Percentiles rank a stretch among this genome's conserved stretches.
phyloP scores from a whole-genome alignment of 1,140 invertebrate species.

The Drosophila dunni region DNA sequence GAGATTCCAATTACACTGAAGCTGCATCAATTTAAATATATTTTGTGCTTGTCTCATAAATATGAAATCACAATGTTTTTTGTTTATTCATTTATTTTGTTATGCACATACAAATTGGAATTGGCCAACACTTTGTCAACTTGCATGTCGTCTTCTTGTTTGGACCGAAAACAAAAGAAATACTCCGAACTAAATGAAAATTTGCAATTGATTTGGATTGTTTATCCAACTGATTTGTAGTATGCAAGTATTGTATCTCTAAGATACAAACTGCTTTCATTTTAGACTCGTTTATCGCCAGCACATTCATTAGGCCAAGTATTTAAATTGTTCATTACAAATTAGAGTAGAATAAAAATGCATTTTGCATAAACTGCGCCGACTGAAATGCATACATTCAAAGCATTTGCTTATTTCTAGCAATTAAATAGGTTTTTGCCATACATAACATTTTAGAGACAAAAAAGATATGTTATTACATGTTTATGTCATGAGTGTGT shows the following conservation, averaged over 20 bases:
- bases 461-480: slow-evolving; percentile 23
- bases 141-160: neutral
- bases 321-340: slow-evolving; percentile 27
- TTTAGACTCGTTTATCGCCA: neutral
- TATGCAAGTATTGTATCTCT: no score
- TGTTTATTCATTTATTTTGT: slow-evolving; percentile 43
- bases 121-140: slow-evolving; percentile 41
- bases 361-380: slow-evolving; percentile 39
- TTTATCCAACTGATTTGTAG: no score
- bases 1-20: slow-evolving; percentile 38
- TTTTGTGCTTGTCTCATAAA: slow-evolving; percentile 56
- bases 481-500: slow-evolving; percentile 27
- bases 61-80: slow-evolving; percentile 57
- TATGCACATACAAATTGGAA: slow-evolving; percentile 52
- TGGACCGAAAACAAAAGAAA: slow-evolving; percentile 23
- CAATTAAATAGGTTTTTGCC: slow-evolving; percentile 36
- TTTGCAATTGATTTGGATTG: no score
- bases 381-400: slow-evolving; percentile 7
- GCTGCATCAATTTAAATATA: slow-evolving; percentile 65
- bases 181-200: neutral
- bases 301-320: slow-evolving; percentile 5
- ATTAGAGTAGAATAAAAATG: slow-evolving; percentile 46
- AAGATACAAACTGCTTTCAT: neutral
- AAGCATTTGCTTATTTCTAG: slow-evolving; percentile 23
- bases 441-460: slow-evolving; percentile 21